Evolutionary conservation across 2,113 vertebrate genomes (phyloP).

Genomic region (rat (Rattus norvegicus)): DNA sequence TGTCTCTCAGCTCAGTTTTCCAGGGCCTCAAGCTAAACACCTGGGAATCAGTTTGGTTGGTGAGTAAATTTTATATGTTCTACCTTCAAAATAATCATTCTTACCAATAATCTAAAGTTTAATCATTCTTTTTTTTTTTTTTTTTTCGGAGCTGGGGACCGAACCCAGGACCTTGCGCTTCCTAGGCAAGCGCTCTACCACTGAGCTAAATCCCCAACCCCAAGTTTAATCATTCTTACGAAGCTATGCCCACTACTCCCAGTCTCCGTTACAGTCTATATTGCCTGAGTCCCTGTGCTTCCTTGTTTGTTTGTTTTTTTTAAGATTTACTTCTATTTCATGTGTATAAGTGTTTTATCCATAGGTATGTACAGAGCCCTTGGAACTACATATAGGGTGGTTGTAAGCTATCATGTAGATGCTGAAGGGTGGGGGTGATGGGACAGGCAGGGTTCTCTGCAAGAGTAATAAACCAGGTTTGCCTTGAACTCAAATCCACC

Average conservation of each 20-base stretch:
- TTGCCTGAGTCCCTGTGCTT: neutral
- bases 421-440: too few species aligned
- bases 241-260: neutral
- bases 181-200: too few species aligned
- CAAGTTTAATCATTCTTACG: neutral
- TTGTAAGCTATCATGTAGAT: too few species aligned
- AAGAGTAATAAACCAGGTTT: neutral
- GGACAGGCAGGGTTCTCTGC: too few species aligned
- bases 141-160: too few species aligned
- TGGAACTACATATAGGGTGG: too few species aligned
- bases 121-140: neutral
- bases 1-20: neutral
- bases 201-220: too few species aligned
- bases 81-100: constrained; percentile 5
- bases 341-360: too few species aligned
- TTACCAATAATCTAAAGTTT: too few species aligned
- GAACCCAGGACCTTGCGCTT: too few species aligned
- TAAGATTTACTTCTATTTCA: neutral
- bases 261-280: neutral
- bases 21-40: neutral
- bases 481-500: neutral
- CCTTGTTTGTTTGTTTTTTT: neutral
- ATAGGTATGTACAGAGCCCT: too few species aligned
- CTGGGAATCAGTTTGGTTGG: neutral
- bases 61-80: constrained; percentile 25